phyloP scores from a whole-genome alignment of 2,888 invertebrate genomes.

The Teleogryllus oceanicus region DNA sequence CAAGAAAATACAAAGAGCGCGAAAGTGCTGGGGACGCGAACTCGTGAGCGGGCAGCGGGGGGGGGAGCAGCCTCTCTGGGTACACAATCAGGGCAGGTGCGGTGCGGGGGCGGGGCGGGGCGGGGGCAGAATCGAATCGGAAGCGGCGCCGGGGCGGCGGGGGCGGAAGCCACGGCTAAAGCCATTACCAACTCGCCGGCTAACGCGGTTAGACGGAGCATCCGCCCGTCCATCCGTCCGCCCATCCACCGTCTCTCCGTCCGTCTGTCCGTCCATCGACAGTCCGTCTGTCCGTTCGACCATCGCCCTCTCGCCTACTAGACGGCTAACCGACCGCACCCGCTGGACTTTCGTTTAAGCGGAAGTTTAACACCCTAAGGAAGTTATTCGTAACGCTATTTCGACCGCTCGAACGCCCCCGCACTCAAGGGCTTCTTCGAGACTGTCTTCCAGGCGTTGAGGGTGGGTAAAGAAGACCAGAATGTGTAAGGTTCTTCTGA shows the following conservation, averaged over 20 bases:
- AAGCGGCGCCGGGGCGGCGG: not conserved
- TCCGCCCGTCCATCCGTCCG: not conserved
- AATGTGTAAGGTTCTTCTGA: too few relatives aligned
- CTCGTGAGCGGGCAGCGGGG: too few relatives aligned
- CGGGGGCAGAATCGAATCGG: too few relatives aligned
- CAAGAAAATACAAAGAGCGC: too few relatives aligned
- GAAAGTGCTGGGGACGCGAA: too few relatives aligned
- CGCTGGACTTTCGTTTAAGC: not conserved
- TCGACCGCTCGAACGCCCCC: not conserved
- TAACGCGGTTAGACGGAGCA: not conserved
- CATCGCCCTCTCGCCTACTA: not conserved
- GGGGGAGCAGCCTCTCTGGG: too few relatives aligned
- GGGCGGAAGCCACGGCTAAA: not conserved
- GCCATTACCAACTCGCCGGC: not conserved
- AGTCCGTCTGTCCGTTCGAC: not conserved
- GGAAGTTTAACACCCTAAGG: not conserved
- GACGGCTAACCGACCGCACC: not conserved
- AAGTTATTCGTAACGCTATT: not conserved
- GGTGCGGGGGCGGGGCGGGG: too few relatives aligned
- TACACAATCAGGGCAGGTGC: too few relatives aligned
- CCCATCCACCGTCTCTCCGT: not conserved
- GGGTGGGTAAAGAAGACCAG: too few relatives aligned
- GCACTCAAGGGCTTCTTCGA: too few relatives aligned
- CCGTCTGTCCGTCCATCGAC: not conserved
- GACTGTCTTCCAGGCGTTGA: too few relatives aligned